Base-by-base conservation (phyloP, 2,797 vertebrate species). In the Harpagifer antarcticus region DNA sequence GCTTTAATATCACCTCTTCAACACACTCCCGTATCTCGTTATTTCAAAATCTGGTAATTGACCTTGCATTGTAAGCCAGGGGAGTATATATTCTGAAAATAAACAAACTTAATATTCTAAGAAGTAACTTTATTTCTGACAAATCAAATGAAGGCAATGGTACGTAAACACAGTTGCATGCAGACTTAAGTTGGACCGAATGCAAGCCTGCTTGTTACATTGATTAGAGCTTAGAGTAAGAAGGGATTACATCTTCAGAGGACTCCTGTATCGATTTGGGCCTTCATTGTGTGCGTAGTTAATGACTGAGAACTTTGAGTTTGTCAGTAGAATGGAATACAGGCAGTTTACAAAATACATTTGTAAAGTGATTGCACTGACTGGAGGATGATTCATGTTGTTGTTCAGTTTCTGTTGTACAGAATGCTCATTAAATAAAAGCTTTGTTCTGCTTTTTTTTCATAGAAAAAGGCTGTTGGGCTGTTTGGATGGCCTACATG, bases 181-280 rank as follows among this genome's bases (percentile, higher is more conserved):
- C 43, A 27, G 76, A 72, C 31, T 68, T 54, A 63, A 75, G 16
- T 70, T 61, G 69, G 55, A 67, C 61, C 64, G 23, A 76, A 84
- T 58, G 53, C 49, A 67, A 63, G 57, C n/a, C 9, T 52, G 73
- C 67, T 84, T 85, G 73, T 81, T 77, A 55, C 73, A 89, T 88
- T 83, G 86, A 89, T 88, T 80, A 68, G 53, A 82, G 80, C 59
- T 88, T 68, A 76, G 72, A 75, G 76, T 85, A 81, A 78, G 72
- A 71, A 74, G 76, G 79, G 87, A 87, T 90, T 87, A 81, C 80
- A 84, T 86, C 78, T 87, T 78, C 19, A 60, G 80, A 83, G 67
- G 74, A 73, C 55, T 87, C 72, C 81, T 71, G 49, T 12, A 87
- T 89, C 49, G 81, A 90, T 87, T 75, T 67, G 70, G 23, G 76